Conservation (phyloP, 2,797 vertebrate species). For the Martes flavigula region DNA sequence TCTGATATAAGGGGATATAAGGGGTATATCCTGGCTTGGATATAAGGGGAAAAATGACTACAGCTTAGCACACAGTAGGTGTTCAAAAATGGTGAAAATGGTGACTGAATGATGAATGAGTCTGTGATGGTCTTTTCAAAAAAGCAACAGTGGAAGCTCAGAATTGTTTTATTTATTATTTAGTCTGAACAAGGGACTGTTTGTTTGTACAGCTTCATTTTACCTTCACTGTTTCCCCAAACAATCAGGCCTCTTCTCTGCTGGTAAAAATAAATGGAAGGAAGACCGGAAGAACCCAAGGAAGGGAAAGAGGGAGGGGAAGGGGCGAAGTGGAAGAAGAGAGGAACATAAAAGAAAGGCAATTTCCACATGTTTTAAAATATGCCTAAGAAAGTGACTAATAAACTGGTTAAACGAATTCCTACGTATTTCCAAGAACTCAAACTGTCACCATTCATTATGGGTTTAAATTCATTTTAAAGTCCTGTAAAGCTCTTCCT, state of each 20-base stretch:
- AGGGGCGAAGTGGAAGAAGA: neutral
- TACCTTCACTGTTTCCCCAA: neutral
- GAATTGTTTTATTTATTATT: neutral
- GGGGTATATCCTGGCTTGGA: neutral
- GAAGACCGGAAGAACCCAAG: neutral
- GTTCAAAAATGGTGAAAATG: neutral
- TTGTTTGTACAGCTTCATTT: conserved; percentile 3
- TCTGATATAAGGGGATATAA: neutral
- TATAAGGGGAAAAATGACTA: neutral
- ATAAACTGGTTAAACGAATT: conserved; percentile 23
- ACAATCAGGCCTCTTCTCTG: neutral
- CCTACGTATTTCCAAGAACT: conserved; percentile 46
- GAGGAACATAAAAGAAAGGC: neutral
- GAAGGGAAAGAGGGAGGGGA: neutral
- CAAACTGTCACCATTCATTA: neutral
- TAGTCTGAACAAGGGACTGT: neutral
- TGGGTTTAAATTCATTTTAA: neutral
- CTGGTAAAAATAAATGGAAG: neutral
- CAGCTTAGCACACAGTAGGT: neutral
- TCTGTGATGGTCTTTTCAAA: neutral
- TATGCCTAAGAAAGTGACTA: conserved; percentile 9
- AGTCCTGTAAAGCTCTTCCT: neutral
- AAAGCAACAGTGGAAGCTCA: neutral
- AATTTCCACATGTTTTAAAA: neutral
- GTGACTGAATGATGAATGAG: neutral